Evolutionary conservation across 2,888 invertebrate genomes (phyloP), one percentile per base, ranked within the genome.

Genomic region (Latrodectus hesperus): DNA sequence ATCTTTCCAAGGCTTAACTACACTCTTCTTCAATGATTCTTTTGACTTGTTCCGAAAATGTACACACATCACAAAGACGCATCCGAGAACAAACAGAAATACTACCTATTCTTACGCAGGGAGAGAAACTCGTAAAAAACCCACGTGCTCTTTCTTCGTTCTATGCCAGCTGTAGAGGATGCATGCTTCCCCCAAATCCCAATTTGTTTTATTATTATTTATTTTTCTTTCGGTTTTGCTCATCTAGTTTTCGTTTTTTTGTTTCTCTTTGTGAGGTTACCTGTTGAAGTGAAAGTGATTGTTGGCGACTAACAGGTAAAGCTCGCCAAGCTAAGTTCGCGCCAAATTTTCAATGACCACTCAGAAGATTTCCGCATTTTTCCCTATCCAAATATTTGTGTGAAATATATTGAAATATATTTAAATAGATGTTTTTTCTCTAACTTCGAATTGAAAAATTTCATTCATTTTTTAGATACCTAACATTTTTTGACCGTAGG

Each of bases 241-340:
- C 86, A 77, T 86, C 81, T 72, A 65, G 86, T 76, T 81, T 81
- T 81, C 72, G 77, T 81, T 86, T 86, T 81, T 22, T 55, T 86
- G 16, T 64, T 75, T 80, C 65, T 17, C 9, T 22, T 68, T 52
- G 26, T 14, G 53, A 72, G 86, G 86, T 86, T 86, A 76, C 86
- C 68, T 16, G 11, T n/a, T 17, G 26, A 52, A 67, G 84, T 78
- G 74, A 84, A 79, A 78, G 70, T 74, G 68, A 17, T 22, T 11
- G 12, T 73, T 65, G 73, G 81, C 81, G n/a, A 17, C 14, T 60
- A 10, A 16, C 60, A 0, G 38, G 38, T 6, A 6, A 38, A 38
- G 38, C 38, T 38, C 38, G 38, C 38, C 38, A 38, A 38, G 38
- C 2, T 38, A 38, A 6, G 4, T 38, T 38, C 1, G 38, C 6